Evolutionary conservation across 2,888 invertebrate species (phyloP), one percentile per base, ranked within the genome.

Genomic region (Harpalus rubripes): DNA sequence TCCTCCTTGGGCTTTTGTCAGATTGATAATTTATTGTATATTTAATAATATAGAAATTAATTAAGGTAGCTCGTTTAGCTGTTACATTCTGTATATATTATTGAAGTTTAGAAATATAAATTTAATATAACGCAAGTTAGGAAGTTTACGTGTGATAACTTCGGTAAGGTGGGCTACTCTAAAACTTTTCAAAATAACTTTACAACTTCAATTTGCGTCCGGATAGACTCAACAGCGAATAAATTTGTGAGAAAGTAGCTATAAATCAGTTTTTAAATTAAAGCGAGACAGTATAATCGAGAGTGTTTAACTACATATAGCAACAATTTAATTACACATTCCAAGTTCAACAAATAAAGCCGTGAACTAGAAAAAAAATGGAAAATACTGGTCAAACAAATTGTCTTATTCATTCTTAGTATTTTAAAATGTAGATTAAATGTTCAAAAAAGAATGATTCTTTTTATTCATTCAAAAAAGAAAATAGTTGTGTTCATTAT

Each of bases 231-330:
- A 63, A 59, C 59, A 59, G 22, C 26, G 63, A 22, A 63, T 22
- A 63, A 63, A 63, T 63, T 63, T 63, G 22, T 10, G 18, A 59
- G 59, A 18, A 52, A 12, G 12, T 52, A 52, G 44, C 44, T 6
- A 52, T 52, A 52, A 52, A 52, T 59, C 59, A 59, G 7, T 18
- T 59, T 59, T 59, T 59, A 59, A 59, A 59, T 59, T 59, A 16
- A 59, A 59, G 15, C 18, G 0, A 4, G 56, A 4, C 12, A 2
- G 44, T 10, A 12, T 15, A 16, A 15, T 59, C 59, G 59, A 10
- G 59, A 59, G 15, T 52, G 44, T 52, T 52, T 52, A 52, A 10
- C 10, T 52, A 52, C 44, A 0, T 10, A 44, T 6, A 4, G 1
- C 44, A 52, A 52, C 44, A 52, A 52, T 52, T 52, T 52, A 52